phyloP scores from a whole-genome alignment of 2,888 invertebrate species.

The Papilio gigon region DNA sequence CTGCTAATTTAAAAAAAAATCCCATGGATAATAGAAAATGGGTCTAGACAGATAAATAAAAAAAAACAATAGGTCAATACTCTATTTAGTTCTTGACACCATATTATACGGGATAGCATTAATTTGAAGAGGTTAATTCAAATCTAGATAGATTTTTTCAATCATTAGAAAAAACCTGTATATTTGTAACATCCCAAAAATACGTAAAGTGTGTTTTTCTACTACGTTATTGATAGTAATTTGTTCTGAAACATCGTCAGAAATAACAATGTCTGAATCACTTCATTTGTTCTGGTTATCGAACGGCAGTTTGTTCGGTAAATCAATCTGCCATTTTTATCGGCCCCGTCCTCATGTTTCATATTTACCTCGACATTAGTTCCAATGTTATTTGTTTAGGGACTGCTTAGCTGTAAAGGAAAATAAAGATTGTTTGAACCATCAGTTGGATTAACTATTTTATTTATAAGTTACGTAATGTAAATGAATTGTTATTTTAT shows the following conservation, averaged over 20 bases:
- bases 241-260: constrained; percentile 7
- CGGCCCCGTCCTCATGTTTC: constrained; percentile 57
- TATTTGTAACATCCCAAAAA: too few relatives aligned
- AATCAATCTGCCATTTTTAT: constrained; percentile 67
- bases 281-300: constrained; percentile 12
- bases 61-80: too few relatives aligned
- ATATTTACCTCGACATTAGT: constrained; percentile 67
- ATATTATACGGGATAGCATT: too few relatives aligned
- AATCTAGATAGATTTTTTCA: too few relatives aligned
- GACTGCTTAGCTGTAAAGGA: constrained; percentile 17
- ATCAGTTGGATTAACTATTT: constrained; percentile 11
- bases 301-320: constrained; percentile 50
- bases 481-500: not conserved
- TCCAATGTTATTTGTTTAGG: constrained; percentile 56
- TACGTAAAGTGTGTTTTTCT: not conserved
- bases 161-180: too few relatives aligned
- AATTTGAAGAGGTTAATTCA: too few relatives aligned
- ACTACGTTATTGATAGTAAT: not conserved
- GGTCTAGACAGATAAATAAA: too few relatives aligned
- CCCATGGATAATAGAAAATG: too few relatives aligned
- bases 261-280: constrained; percentile 11
- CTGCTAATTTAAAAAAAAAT: too few relatives aligned
- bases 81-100: too few relatives aligned
- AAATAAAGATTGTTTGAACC: constrained; percentile 12
- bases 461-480: constrained; percentile 8